Conservation (phyloP, 2,113 vertebrate genomes). For the Gobius niger region DNA sequence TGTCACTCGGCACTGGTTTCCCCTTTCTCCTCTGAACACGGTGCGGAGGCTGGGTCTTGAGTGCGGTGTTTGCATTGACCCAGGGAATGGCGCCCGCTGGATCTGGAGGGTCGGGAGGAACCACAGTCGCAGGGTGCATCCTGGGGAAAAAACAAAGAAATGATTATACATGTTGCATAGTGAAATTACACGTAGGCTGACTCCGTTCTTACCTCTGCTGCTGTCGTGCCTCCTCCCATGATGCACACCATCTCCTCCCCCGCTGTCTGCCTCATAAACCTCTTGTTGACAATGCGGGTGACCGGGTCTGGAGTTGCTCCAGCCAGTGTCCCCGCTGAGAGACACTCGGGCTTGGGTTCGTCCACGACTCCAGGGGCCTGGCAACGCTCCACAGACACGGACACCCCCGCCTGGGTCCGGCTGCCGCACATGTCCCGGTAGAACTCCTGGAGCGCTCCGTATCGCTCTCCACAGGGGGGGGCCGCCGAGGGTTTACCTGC, state of each 20-base stretch:
- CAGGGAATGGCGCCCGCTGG: slow-evolving; percentile 80
- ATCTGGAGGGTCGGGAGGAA: slow-evolving; percentile 83
- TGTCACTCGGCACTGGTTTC: slow-evolving; percentile 75
- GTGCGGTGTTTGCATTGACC: slow-evolving; percentile 89
- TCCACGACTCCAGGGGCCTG: slow-evolving; percentile 63
- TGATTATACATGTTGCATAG: no score
- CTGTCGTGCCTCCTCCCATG: slow-evolving; percentile 62
- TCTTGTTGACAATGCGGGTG: slow-evolving; percentile 87
- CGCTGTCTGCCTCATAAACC: slow-evolving; percentile 82
- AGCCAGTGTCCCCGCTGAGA: slow-evolving; percentile 24
- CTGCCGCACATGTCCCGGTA: slow-evolving; percentile 85
- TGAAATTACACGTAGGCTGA: no score
- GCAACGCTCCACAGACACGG: slow-evolving; percentile 58
- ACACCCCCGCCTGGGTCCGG: slow-evolving; percentile 46
- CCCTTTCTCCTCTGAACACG: slow-evolving; percentile 74
- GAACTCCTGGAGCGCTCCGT: slow-evolving; percentile 89
- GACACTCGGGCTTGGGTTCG: slow-evolving; percentile 78
- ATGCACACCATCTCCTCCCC: slow-evolving; percentile 79
- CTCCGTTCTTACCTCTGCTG: slow-evolving; percentile 44
- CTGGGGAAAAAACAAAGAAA: slow-evolving; percentile 60
- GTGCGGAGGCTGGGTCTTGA: slow-evolving; percentile 66
- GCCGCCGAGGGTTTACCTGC: slow-evolving; percentile 72
- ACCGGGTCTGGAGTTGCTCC: slow-evolving; percentile 74
- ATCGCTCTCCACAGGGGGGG: slow-evolving; percentile 81
- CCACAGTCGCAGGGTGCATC: slow-evolving; percentile 92